phyloP scores from a whole-genome alignment of 37 sponge, comb jelly and placozoan species.

The Trichoplax adhaerens region DNA sequence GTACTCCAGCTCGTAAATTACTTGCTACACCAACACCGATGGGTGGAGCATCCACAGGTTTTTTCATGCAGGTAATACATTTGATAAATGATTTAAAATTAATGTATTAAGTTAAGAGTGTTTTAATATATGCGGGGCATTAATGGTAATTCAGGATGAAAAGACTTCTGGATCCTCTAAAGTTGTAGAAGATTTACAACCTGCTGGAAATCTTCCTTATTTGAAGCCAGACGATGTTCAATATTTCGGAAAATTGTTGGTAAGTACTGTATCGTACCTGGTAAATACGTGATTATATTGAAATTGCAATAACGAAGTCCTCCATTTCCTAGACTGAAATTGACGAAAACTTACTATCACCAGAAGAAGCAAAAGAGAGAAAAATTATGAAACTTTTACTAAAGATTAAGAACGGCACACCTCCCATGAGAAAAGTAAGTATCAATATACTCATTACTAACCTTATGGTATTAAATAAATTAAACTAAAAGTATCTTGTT shows the following conservation, averaged over 20 bases:
- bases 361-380: constrained; percentile 89
- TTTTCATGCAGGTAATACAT: too few relatives aligned
- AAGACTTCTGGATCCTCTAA: neutral
- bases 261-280: neutral
- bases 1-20: constrained; percentile 81
- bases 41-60: constrained; percentile 36
- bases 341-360: constrained; percentile 64
- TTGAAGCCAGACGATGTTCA: constrained; percentile 94
- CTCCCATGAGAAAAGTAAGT: constrained; percentile 90
- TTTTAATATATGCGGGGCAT: neutral
- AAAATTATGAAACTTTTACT: constrained; percentile 86
- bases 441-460: neutral
- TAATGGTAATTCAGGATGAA: constrained; percentile 16
- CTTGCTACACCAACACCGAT: constrained; percentile 93
- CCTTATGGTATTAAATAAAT: neutral
- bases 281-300: too few relatives aligned
- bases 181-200: too few relatives aligned
- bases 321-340: constrained; percentile 30
- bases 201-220: constrained; percentile 60
- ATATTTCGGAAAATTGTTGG: constrained; percentile 81
- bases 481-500: neutral
- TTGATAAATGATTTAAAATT: neutral
- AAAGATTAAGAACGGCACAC: constrained; percentile 98
- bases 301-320: neutral
- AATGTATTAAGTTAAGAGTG: too few relatives aligned